Percentiles rank a stretch among this genome's conserved stretches.
Conservation (phyloP, 53 echinoderm and acorn worm species). For the Astropecten irregularis region DNA sequence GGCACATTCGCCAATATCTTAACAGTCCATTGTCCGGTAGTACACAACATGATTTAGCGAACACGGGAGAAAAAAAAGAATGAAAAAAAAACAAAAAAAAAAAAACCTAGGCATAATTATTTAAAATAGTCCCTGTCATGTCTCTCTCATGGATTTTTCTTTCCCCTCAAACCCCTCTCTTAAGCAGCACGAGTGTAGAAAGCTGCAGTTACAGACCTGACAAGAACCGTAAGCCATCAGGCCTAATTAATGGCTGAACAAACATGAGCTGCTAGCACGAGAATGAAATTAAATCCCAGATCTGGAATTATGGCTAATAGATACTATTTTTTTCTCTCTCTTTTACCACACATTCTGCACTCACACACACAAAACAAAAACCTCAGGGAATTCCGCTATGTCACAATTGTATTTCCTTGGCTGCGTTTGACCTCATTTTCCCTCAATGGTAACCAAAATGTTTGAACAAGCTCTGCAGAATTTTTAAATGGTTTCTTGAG, state of each 20-base stretch:
- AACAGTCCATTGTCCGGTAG: background rate
- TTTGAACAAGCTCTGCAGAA: no score
- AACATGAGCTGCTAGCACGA: constrained; percentile 41
- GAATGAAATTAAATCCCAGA: constrained; percentile 28
- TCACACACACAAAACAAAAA: no score
- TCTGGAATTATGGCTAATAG: background rate
- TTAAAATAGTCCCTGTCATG: no score
- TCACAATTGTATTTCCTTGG: no score
- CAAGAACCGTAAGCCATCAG: background rate
- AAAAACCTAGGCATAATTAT: no score
- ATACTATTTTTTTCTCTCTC: background rate
- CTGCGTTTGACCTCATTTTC: no score
- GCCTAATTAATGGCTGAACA: constrained; percentile 48
- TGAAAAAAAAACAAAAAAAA: background rate
- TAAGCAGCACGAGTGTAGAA: background rate
- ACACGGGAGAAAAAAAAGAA: no score
- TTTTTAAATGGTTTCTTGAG: no score
- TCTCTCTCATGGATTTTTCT: background rate
- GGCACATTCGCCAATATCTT: background rate
- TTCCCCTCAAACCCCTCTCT: background rate
- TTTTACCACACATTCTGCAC: no score
- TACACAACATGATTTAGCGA: background rate
- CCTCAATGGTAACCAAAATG: no score
- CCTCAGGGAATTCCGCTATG: no score
- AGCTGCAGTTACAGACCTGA: constrained; percentile 16